Evolutionary conservation across 53 echinoderm and acorn worm genomes (phyloP).

Genomic region (Patiria pectinifera): DNA sequence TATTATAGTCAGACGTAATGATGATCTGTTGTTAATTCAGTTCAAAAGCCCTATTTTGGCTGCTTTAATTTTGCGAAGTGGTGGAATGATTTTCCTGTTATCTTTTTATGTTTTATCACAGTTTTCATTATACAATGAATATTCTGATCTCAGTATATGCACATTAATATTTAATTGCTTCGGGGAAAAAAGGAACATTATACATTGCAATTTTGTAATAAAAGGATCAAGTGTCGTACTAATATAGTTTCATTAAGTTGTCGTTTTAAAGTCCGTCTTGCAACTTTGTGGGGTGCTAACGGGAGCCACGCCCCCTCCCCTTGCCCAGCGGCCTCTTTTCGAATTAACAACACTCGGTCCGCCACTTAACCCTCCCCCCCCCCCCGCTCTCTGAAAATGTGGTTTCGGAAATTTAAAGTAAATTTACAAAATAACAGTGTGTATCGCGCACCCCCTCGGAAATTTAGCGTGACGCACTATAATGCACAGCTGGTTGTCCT

Average conservation of each 20-base stretch:
- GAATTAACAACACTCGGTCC: no score
- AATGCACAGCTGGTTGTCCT: not conserved
- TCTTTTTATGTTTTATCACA: not conserved
- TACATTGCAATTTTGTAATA: slow-evolving; percentile 1
- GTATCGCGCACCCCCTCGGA: not conserved
- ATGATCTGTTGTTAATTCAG: no score
- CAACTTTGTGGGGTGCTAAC: no score
- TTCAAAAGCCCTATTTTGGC: not conserved
- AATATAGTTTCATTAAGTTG: not conserved
- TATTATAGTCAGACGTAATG: no score
- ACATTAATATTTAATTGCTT: not conserved
- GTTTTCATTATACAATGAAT: not conserved
- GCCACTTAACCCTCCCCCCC: no score
- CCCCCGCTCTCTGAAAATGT: no score
- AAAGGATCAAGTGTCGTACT: not conserved
- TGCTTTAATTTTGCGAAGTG: not conserved
- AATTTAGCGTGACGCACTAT: not conserved
- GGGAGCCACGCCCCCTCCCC: no score
- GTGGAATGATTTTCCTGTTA: not conserved
- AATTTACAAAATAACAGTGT: no score
- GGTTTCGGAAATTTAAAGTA: no score
- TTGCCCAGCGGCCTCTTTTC: no score
- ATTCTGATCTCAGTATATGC: not conserved
- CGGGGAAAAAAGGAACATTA: not conserved
- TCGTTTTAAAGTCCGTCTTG: not conserved